Percentiles rank a stretch among this genome's conserved stretches.
These are phyloP conservation scores for Patagioenas fasciata DNA, from an alignment of 2,113 vertebrate species.

Conservation along the genomic window DNA sequence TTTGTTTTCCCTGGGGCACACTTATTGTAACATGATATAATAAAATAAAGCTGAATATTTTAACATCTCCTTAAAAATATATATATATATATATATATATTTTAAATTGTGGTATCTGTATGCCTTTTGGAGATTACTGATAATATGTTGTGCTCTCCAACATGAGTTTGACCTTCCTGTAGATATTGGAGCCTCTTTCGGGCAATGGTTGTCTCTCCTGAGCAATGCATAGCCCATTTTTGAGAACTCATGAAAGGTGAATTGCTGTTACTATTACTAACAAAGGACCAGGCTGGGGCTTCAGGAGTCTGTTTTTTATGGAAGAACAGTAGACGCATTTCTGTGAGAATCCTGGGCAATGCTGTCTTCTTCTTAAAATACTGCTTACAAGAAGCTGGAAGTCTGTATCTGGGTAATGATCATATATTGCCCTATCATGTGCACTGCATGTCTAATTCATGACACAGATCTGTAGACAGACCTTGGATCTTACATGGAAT, in stretches of 20 bases:
- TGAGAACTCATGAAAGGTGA: neutral
- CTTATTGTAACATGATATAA: neutral
- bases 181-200: neutral
- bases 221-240: neutral
- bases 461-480: neutral
- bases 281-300: neutral
- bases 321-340: neutral
- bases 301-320: neutral
- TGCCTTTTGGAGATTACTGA: neutral
- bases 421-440: neutral
- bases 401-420: neutral
- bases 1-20: neutral
- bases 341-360: neutral
- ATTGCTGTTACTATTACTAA: neutral
- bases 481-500: neutral
- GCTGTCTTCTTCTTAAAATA: neutral
- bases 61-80: neutral
- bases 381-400: neutral
- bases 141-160: neutral
- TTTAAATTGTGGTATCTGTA: neutral
- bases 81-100: too few relatives aligned
- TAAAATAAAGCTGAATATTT: neutral
- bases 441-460: neutral
- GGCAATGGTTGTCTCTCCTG: neutral
- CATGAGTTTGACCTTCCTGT: rapidly evolving